These are phyloP conservation scores for Wasmannia auropunctata DNA, from an alignment of 1,140 invertebrate species.

Conservation along the genomic window DNA sequence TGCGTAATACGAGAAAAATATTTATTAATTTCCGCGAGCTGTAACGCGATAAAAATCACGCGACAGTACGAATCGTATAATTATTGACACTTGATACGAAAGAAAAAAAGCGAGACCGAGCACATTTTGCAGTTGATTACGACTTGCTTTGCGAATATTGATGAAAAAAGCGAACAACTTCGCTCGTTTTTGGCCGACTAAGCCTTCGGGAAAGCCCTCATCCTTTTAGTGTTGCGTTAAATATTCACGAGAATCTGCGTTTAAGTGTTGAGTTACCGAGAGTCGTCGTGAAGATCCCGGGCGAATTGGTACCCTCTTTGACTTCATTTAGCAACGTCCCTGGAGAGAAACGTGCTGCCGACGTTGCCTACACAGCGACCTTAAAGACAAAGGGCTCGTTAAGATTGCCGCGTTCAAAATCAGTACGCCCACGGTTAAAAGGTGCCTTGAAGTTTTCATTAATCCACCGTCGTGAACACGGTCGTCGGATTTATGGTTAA, in stretches of 20 bases:
- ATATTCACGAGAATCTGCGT: conserved; percentile 73
- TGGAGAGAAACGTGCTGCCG: conserved; percentile 33
- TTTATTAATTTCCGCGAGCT: conserved; percentile 13
- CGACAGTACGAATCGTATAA: background rate
- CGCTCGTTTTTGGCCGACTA: conserved; percentile 35
- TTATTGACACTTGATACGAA: background rate
- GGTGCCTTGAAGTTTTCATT: conserved; percentile 40
- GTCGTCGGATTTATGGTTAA: background rate
- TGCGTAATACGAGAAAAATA: background rate
- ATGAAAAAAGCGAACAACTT: conserved; percentile 44
- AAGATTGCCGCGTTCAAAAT: conserved; percentile 62
- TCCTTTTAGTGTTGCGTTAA: conserved; percentile 71
- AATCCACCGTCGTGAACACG: background rate
- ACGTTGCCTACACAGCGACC: conserved; percentile 2
- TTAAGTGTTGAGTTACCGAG: conserved; percentile 65
- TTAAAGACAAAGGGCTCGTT: conserved; percentile 61
- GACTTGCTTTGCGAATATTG: background rate
- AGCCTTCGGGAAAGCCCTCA: conserved; percentile 64
- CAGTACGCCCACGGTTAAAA: conserved; percentile 34
- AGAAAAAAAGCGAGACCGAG: background rate
- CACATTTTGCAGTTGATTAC: background rate
- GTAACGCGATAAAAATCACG: background rate
- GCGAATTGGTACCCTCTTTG: conserved; percentile 19
- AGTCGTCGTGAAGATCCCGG: conserved; percentile 1
- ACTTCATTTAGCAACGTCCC: conserved; percentile 23